Evolutionary conservation across 1,140 invertebrate species (phyloP).

Genomic region (Brachionus asplanchnoidis): DNA sequence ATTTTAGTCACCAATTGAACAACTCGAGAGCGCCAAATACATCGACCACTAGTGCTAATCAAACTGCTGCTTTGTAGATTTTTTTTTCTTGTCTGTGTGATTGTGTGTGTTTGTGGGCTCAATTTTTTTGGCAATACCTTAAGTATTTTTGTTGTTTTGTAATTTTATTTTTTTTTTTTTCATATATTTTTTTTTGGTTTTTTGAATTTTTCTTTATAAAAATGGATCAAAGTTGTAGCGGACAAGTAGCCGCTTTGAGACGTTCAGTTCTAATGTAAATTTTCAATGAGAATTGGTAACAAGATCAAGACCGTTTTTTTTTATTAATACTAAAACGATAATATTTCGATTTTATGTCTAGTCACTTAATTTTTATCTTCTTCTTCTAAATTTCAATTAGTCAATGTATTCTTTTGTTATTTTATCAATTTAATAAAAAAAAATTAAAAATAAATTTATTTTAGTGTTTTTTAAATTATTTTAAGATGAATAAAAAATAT

Average conservation of each 20-base stretch:
- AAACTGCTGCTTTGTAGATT: background rate
- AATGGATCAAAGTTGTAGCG: background rate
- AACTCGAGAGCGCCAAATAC: background rate
- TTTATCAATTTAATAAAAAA: conserved; percentile 4
- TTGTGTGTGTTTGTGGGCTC: background rate
- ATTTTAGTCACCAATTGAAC: conserved; percentile 8
- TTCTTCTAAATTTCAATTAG: background rate
- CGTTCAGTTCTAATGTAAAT: background rate
- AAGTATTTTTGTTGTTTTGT: background rate
- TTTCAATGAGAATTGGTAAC: background rate
- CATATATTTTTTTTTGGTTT: background rate
- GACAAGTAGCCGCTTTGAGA: background rate
- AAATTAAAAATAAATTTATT: background rate
- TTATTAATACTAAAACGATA: background rate
- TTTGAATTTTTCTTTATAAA: background rate
- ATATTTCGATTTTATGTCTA: background rate
- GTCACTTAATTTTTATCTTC: background rate
- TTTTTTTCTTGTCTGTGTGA: background rate
- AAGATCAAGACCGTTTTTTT: conserved; percentile 10
- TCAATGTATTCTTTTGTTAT: conserved; percentile 3
- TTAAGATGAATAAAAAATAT: no score
- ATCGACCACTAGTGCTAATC: background rate
- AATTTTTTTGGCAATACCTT: background rate
- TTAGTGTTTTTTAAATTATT: background rate
- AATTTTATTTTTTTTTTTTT: background rate